Base-by-base conservation (phyloP, 2,888 invertebrate species). In the Copidosoma aretas region DNA sequence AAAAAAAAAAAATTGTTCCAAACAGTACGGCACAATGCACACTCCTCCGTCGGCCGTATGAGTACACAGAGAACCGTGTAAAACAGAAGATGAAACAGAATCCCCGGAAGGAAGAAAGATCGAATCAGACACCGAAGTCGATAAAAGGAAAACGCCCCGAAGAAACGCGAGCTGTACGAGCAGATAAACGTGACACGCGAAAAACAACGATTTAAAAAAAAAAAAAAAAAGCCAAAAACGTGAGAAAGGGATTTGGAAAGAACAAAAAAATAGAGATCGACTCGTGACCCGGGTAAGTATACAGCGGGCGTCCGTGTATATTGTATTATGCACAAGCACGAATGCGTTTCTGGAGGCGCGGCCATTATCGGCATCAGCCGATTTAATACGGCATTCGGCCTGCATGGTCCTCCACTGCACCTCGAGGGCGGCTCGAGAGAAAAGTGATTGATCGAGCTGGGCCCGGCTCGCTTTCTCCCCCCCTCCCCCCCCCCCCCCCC, bases 281-380 rank as follows among this genome's bases (percentile, higher is more conserved):
- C 57, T 57, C 67, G 65, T 58, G 65, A 65, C 69, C 61, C 58
- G 61, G 57, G 46, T 53, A 65, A n/a, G 64, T 69, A 69, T 69
- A 62, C 62, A 69, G 43, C 12, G 43, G 25, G 62, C 43, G 32
- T 22, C 57, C 14, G 25, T 22, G 57, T 21, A n/a, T n/a, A n/a
- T n/a, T n/a, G n/a, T n/a, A n/a, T n/a, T n/a, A n/a, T n/a, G n/a
- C n/a, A n/a, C n/a, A n/a, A n/a, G n/a, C n/a, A n/a, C n/a, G n/a
- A n/a, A n/a, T n/a, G n/a, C n/a, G 19, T 41, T 39, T 8, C 41
- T 65, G n/a, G 22, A 56, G 64, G 69, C 51, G 62, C 59, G 65
- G 64, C 69, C 58, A 69, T 65, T 65, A 69, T 69, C 68, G 61
- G n/a, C 1, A n/a, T n/a, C n/a, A 24, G 17, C 21, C 10, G 39